phyloP scores from a whole-genome alignment of 2,113 vertebrate species.

The Centropus bengalensis region DNA sequence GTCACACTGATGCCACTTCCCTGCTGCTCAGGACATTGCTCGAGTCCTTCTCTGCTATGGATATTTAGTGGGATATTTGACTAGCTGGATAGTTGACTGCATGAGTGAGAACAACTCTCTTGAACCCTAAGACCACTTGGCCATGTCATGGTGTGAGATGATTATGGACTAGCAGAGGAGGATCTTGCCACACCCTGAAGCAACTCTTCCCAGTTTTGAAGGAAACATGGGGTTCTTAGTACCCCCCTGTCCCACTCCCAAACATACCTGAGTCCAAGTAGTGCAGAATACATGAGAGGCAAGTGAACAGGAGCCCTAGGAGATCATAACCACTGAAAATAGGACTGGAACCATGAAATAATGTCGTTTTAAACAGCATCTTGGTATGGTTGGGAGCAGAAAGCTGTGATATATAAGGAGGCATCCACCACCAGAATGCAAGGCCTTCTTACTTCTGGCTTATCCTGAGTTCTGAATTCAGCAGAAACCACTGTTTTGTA shows the following conservation, averaged over 20 bases:
- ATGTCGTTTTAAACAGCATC: background rate
- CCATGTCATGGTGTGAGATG: background rate
- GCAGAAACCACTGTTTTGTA: background rate
- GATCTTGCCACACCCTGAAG: background rate
- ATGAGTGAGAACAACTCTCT: background rate
- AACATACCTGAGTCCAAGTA: background rate
- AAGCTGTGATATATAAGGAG: background rate
- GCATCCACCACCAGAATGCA: background rate
- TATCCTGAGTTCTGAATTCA: background rate
- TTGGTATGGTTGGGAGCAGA: background rate
- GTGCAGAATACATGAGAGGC: background rate
- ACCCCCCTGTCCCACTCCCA: background rate
- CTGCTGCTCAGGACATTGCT: background rate
- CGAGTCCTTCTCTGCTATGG: background rate
- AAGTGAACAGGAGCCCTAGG: background rate
- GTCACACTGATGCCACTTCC: background rate
- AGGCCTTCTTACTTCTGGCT: background rate
- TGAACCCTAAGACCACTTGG: background rate
- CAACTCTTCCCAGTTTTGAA: background rate
- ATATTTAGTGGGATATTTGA: background rate
- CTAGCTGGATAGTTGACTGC: background rate
- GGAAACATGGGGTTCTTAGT: background rate
- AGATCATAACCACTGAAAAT: background rate
- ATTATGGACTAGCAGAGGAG: background rate
- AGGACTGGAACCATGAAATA: background rate